These are phyloP conservation scores for Melanchra persicariae DNA, from an alignment of 2,888 invertebrate genomes.

Conservation along the genomic window DNA sequence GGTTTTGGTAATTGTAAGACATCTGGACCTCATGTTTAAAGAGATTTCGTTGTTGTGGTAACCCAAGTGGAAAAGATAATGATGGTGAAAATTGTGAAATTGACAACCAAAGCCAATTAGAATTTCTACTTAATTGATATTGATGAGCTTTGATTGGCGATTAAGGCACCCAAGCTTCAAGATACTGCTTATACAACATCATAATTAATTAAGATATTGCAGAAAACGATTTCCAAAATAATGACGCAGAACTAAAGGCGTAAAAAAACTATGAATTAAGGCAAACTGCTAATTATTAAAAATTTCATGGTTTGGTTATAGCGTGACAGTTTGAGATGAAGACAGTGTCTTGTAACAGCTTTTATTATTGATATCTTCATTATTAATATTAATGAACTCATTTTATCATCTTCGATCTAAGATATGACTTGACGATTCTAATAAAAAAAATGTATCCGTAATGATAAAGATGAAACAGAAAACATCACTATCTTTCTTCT, in stretches of 20 bases:
- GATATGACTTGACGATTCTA: neutral
- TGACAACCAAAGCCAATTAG: constrained; percentile 9
- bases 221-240: constrained; percentile 57
- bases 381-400: neutral
- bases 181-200: constrained; percentile 34
- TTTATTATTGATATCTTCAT: constrained; percentile 32
- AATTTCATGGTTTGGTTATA: constrained; percentile 55
- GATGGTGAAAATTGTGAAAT: constrained; percentile 25
- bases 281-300: constrained; percentile 52
- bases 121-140: constrained; percentile 39
- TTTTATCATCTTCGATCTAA: neutral
- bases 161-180: constrained; percentile 48
- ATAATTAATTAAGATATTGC: constrained; percentile 58
- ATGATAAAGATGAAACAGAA: neutral
- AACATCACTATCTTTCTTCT: neutral
- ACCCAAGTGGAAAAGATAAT: constrained; percentile 6
- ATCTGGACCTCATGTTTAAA: neutral
- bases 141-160: constrained; percentile 39
- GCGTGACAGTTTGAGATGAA: constrained; percentile 40
- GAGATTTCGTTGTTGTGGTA: neutral
- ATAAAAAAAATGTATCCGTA: too few relatives aligned
- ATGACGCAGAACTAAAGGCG: constrained; percentile 58
- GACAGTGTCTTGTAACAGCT: constrained; percentile 20
- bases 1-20: too few relatives aligned
- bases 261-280: constrained; percentile 63